Base-by-base conservation (phyloP, 2,113 vertebrate species). In the Chaetops frenatus region DNA sequence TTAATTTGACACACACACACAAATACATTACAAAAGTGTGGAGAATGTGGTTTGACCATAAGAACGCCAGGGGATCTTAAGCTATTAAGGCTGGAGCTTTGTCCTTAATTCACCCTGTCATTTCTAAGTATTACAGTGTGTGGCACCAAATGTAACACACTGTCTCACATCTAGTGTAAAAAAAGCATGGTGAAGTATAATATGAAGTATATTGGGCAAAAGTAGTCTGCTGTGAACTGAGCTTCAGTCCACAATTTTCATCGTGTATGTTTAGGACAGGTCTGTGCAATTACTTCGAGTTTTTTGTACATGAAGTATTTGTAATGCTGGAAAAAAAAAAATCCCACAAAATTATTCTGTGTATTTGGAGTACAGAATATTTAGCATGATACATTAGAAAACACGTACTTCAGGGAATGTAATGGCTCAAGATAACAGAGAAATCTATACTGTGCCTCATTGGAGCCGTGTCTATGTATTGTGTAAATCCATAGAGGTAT, bases 41-140 rank as follows among this genome's bases (percentile, higher is more conserved):
- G 57, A 81, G 69, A 91, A 53, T 10, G 79, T 80, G 36, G 76
- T 57, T 96, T 93, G 86, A 86, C 82, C 69, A 44, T 85, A 90
- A 86, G 72, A 36, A 85, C 90, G 61, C 58, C 47, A 77, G 61
- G 14, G 72, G 81, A 92, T 90, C 88, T 82, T 87, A 86, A 86
- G 74, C 65, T 96, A 48, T 91, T 96, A 91, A 83, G 53, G 35
- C 80, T 95, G 81, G 88, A 95, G 71, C 28, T 88, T 88, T 96
- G 95, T 97, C 94, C 91, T 96, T 89, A 90, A 85, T 86, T 96
- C 79, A 96, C 88, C 94, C 88, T 93, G 76, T 66, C 58, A 57
- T 87, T 92, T 92, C 62, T 90, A 74, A 65, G 76, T 93, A 70
- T 91, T 96, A 88, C 60, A 91, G 65, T n/a, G 29, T 36, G 47